phyloP scores from a whole-genome alignment of 2,888 invertebrate genomes.

The Tenthredo notha region DNA sequence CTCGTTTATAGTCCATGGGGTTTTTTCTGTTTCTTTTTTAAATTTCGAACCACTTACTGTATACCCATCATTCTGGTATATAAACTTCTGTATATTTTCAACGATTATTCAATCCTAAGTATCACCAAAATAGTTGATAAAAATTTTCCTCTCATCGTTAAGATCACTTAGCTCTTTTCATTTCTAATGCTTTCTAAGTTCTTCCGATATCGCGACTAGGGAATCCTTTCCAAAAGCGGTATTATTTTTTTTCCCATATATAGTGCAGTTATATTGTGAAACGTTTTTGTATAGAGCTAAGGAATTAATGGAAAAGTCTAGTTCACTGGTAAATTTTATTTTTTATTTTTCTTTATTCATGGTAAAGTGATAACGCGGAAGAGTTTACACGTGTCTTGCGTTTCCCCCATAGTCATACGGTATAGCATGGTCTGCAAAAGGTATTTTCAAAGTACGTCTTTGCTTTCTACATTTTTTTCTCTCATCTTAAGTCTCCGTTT shows the following conservation, averaged over 20 bases:
- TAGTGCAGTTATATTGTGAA: neutral
- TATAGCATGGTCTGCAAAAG: too few species aligned
- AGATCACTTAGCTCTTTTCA: neutral
- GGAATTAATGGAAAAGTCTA: conserved; percentile 46
- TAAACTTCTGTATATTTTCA: too few species aligned
- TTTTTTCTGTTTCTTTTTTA: too few species aligned
- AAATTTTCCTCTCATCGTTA: neutral
- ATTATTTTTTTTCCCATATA: neutral
- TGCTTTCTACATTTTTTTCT: neutral
- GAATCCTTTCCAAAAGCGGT: neutral
- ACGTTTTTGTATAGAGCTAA: neutral
- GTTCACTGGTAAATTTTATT: neutral
- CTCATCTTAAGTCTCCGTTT: neutral
- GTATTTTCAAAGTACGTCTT: neutral
- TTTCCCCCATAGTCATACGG: neutral
- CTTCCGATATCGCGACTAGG: neutral
- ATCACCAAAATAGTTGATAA: neutral
- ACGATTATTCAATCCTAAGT: neutral
- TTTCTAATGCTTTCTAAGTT: neutral
- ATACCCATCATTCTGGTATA: neutral
- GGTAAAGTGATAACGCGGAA: neutral
- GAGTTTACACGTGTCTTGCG: conserved; percentile 12
- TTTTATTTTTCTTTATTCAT: neutral
- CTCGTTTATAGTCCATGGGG: neutral
- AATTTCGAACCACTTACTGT: neutral